Evolutionary conservation across 2,888 invertebrate species (phyloP), one percentile per base, ranked within the genome.

Genomic region (Disparrhopalites patrizii): DNA sequence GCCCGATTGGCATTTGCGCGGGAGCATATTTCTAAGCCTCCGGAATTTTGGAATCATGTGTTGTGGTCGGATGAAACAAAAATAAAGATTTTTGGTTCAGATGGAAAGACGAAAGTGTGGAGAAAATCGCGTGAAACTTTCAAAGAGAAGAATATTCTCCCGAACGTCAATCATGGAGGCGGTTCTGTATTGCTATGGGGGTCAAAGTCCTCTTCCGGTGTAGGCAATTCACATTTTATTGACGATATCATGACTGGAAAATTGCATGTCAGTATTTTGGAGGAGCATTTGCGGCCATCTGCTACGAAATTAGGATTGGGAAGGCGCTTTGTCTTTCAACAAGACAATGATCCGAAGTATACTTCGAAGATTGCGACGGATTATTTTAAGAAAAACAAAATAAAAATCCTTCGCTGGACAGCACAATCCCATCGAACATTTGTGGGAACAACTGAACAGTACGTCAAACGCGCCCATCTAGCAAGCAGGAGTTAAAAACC

Each of bases 341-440:
- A 68, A 28, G 68, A 61, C 55, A 68, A 68, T 20, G 68, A 64
- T 31, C 64, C 64, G 1, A 65, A 64, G 31, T 65, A 68, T 38
- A 65, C 56, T 13, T 52, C 65, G 13, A 3, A 18, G 5, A 31
- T 20, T 3, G 56, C 51, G 2, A 43, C n/a, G 25, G 28, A 52
- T 2, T 65, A 13, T n/a, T 65, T 68, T 30, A 25, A 40, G 28
- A 47, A 68, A 43, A 60, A 65, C 3, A 55, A 33, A n/a, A 55
- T 65, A 3, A 30, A 55, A 20, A 56, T 60, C 10, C 47, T 68
- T 15, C 43, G 52, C 3, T 65, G 65, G 65, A 54, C 65, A 20
- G 38, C 65, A n/a, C 65, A 68, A 58, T 52, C 67, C 67, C 13
- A 64, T 63, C n/a, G 67, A 67, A n/a, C 43, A 62, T 38, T 25